phyloP scores from a whole-genome alignment of 2,888 invertebrate genomes.

The Chydorus sphaericus region DNA sequence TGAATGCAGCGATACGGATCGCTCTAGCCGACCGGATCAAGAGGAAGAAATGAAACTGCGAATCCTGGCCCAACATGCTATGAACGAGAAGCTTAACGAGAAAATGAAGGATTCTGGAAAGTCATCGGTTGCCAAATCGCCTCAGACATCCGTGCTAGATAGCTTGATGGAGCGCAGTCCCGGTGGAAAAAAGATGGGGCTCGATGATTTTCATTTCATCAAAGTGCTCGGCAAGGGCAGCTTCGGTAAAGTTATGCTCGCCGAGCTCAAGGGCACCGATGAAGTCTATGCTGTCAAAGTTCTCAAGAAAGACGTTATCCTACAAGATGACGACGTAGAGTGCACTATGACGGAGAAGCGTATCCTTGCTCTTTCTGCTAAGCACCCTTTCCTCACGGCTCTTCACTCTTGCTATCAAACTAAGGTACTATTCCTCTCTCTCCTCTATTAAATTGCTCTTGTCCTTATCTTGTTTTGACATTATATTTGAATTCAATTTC shows the following conservation, averaged over 20 bases:
- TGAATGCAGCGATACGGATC: conserved; percentile 1
- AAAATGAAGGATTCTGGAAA: conserved; percentile 25
- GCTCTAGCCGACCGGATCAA: conserved; percentile 15
- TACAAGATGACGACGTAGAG: conserved; percentile 98
- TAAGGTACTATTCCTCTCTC: conserved; percentile 34
- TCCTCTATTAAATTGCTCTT: not conserved
- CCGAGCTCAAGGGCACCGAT: conserved; percentile 81
- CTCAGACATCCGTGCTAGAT: conserved; percentile 10
- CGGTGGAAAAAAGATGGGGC: conserved; percentile 41
- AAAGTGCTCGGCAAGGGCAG: conserved; percentile 79
- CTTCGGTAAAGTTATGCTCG: conserved; percentile 94
- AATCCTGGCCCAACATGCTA: conserved; percentile 28
- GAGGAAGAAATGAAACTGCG: conserved; percentile 26
- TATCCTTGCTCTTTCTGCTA: conserved; percentile 89
- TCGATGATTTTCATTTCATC: conserved; percentile 77
- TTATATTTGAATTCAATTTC: conserved; percentile 5
- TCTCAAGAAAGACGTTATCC: conserved; percentile 92
- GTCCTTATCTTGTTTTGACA: not conserved
- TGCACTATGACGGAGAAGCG: conserved; percentile 98
- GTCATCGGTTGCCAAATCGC: conserved; percentile 18
- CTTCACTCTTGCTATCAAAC: conserved; percentile 96
- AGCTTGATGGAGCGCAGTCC: conserved; percentile 10
- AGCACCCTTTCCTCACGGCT: conserved; percentile 94
- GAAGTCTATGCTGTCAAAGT: conserved; percentile 61
- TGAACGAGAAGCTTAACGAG: conserved; percentile 34